These are phyloP conservation scores for Manis javanica DNA, from an alignment of 2,797 vertebrate species.

Conservation along the genomic window DNA sequence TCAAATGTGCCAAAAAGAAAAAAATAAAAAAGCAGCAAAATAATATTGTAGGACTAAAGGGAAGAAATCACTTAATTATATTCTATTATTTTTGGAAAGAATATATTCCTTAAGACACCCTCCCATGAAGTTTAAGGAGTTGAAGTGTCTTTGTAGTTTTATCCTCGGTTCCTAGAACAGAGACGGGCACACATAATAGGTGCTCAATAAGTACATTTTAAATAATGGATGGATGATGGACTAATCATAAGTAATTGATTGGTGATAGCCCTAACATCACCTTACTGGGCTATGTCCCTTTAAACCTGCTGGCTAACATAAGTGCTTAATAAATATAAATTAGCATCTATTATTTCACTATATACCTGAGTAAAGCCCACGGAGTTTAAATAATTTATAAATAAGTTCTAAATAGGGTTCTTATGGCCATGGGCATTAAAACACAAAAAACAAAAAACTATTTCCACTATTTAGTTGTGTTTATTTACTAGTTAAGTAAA, in stretches of 20 bases:
- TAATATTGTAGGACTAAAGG: not conserved
- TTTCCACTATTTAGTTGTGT: not conserved
- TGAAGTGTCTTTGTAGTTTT: not conserved
- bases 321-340: not conserved
- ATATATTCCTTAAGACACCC: not conserved
- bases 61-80: not conserved
- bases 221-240: not conserved
- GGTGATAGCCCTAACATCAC: not conserved
- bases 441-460: not conserved
- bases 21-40: not conserved
- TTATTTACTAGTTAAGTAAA: not conserved
- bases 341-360: not conserved
- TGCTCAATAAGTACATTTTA: not conserved
- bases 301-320: not conserved
- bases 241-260: not conserved
- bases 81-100: conserved; percentile 24
- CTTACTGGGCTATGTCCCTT: not conserved
- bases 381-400: not conserved
- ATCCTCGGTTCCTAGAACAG: not conserved
- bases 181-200: not conserved
- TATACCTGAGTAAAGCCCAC: not conserved
- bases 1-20: not conserved
- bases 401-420: not conserved
- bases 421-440: not conserved
- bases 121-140: not conserved